Conservation (phyloP, 2,888 invertebrate genomes). For the Pyrocoelia pectoralis region DNA sequence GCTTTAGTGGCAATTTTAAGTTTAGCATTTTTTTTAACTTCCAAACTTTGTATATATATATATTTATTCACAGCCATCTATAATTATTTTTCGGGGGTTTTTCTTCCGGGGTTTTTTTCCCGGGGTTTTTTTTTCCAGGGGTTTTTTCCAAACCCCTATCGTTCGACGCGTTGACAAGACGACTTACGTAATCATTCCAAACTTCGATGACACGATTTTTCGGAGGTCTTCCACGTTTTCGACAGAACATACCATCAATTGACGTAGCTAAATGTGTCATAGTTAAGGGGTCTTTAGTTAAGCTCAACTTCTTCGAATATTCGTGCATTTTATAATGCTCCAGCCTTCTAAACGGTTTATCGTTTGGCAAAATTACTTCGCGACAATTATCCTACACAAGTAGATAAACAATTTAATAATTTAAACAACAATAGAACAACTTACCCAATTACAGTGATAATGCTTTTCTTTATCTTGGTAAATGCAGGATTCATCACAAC, state of each 20-base stretch:
- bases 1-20: no score
- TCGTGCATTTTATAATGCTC: slow-evolving; percentile 87
- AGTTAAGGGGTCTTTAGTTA: slow-evolving; percentile 60
- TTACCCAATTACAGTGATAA: slow-evolving; percentile 90
- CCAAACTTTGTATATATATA: no score
- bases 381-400: slow-evolving; percentile 75
- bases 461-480: slow-evolving; percentile 83
- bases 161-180: neutral
- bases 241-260: slow-evolving; percentile 90
- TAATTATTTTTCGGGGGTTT: no score
- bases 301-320: slow-evolving; percentile 57
- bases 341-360: slow-evolving; percentile 80
- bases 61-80: no score
- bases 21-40: no score
- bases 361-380: slow-evolving; percentile 77
- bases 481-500: slow-evolving; percentile 73
- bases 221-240: slow-evolving; percentile 94
- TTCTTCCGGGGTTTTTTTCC: no score
- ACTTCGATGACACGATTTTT: slow-evolving; percentile 95
- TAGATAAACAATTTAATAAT: slow-evolving; percentile 26
- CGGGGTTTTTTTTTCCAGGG: no score
- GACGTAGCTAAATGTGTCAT: slow-evolving; percentile 72
- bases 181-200: slow-evolving; percentile 81
- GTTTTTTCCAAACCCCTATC: no score
- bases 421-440: slow-evolving; percentile 45